Base-by-base conservation (phyloP, 1,140 invertebrate species). In the honey bee (Apis mellifera) region DNA sequence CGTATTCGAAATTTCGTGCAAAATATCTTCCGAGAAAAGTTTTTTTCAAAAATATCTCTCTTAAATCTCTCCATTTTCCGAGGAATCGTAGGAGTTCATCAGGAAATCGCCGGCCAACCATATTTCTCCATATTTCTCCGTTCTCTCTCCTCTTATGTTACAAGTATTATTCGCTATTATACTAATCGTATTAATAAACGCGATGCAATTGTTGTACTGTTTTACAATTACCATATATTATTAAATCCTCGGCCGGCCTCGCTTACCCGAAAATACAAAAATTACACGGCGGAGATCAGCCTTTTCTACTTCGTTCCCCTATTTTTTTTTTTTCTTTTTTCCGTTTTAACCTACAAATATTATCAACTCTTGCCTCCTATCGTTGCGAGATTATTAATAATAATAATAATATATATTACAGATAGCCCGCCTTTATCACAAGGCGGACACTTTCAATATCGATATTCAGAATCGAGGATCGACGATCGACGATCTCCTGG, bases 251-350 rank as follows among this genome's bases (percentile, higher is more conserved):
- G 54, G 48, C 52, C 62, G 54, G 64, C 54, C 26, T 42, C 62
- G 48, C 60, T 48, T 64, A 21, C 55, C 65, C 62, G 73, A 85
- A 86, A 85, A 85, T 87, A 84, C 85, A 87, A 87, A 87, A 87
- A 87, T 87, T 87, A 87, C 85, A 86, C 86, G 85, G 78, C 86
- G 74, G 77, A 87, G 78, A 87, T 87, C 86, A 87, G 85, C 85
- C 82, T 86, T 42, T 60, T 86, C 86, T 84, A 84, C 85, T 60
- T 78, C 81, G 68, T 57, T 52, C 32, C 65, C 55, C 74, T 78
- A 71, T 85, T 12, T 77, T 19, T 74, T 77, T 19, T 74, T 66
- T 83, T 42, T 42, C 32, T 42, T 42, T 42, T 42, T 42, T 42
- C 32, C 7, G 32, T 42, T 42, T 42, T 42, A 42, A 73, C 68